Base-by-base conservation (phyloP, 2,888 invertebrate genomes). In the Rambutsinella grinnellia region DNA sequence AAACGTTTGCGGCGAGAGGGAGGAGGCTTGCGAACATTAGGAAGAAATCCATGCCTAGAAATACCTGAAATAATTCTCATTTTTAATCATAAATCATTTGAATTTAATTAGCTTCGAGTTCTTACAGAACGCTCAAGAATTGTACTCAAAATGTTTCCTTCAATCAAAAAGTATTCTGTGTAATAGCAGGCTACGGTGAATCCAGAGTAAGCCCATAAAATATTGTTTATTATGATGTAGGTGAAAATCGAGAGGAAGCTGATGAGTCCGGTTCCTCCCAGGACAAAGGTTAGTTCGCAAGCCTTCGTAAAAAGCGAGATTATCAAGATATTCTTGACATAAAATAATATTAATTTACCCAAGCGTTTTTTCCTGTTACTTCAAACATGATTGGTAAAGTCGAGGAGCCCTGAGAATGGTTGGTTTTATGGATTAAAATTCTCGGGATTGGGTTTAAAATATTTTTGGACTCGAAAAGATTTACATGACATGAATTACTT, bases 301-400 rank as follows among this genome's bases (percentile, higher is more conserved):
- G 58, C 58, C 58, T 58, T 13, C 17, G n/a, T 49, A 6, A 57
- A 28, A 57, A 53, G 8, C n/a, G 15, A 49, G n/a, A 15, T 49
- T n/a, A 19, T 5, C 6, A 44, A 44, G 13, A 44, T 10, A 10
- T 44, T 6, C 44, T 13, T 44, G 13, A 44, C 13, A 44, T 44
- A 44, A 44, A 44, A 6, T n/a, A 51, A 15, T 5, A 51, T 51
- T 51, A n/a, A n/a, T 54, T 21, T 27, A 57, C 57, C 27, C 57
- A 57, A 13, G 57, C 57, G 27, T 57, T 57, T 5, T 5, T 24
- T 17, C 23, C 27, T 24, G 57, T 24, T n/a, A n/a, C n/a, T n/a
- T n/a, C n/a, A n/a, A n/a, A n/a, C n/a, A n/a, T n/a, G n/a, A n/a
- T n/a, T n/a, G n/a, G n/a, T n/a, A n/a, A n/a, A n/a, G n/a, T n/a